A percentile compares a stretch with the other conserved stretches of the same genome.
Evolutionary conservation across 2,888 invertebrate genomes (phyloP).

Genomic region (Chymomyza caudatula): DNA sequence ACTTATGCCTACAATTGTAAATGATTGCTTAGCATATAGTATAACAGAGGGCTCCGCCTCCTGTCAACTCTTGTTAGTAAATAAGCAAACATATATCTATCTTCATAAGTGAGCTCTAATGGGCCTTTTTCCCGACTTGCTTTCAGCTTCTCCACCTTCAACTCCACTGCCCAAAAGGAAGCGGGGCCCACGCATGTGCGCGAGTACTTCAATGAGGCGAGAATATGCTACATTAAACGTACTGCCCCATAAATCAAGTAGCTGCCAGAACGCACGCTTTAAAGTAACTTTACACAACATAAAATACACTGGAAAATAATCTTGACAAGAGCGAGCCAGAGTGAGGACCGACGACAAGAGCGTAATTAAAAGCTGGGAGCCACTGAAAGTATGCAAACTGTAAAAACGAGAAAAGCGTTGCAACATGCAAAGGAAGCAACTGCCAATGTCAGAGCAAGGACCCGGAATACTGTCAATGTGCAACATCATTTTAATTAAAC

Average conservation of each 20-base stretch:
- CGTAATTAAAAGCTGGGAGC: not conserved
- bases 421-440: constrained; percentile 5
- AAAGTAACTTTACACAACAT: not conserved
- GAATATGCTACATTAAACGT: not conserved
- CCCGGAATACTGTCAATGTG: constrained; percentile 11
- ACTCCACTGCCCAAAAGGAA: not conserved
- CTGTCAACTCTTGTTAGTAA: not conserved
- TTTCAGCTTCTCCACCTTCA: not conserved
- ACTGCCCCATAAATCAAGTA: not conserved
- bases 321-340: not conserved
- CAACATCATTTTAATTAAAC: constrained; percentile 46
- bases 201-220: not conserved
- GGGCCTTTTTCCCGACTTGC: not conserved
- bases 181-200: not conserved
- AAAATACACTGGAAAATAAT: not conserved
- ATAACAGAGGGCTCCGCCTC: not conserved
- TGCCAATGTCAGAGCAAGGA: constrained; percentile 15
- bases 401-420: not conserved
- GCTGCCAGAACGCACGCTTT: not conserved
- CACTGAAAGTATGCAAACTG: not conserved
- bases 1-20: not conserved
- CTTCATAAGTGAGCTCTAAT: not conserved
- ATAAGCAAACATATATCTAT: not conserved
- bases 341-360: not conserved
- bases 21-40: not conserved